Evolutionary conservation across 2,797 vertebrate genomes (phyloP).

Genomic region (Molossus alvarezi): DNA sequence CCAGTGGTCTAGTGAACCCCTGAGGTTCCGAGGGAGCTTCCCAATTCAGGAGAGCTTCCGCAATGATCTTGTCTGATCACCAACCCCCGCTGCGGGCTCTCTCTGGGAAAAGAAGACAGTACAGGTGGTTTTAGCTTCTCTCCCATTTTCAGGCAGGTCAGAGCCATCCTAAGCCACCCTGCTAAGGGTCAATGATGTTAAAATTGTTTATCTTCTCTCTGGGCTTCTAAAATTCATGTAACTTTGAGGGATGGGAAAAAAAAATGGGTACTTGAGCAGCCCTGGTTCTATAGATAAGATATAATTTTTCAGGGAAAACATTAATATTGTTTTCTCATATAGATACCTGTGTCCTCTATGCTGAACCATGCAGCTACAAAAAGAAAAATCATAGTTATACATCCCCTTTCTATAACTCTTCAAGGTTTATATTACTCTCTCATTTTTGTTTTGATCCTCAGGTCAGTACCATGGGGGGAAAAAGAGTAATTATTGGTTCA

Average conservation of each 20-base stretch:
- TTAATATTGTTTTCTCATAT: constrained; percentile 1
- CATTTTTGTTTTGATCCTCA: neutral
- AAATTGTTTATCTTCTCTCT: neutral
- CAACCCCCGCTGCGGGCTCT: fast-evolving
- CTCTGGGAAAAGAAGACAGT: neutral
- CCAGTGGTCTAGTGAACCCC: neutral
- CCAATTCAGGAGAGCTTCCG: neutral
- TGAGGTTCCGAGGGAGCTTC: fast-evolving
- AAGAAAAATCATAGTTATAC: neutral
- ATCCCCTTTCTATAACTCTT: neutral
- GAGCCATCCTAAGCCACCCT: neutral
- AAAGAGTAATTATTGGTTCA: neutral
- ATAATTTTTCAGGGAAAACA: neutral
- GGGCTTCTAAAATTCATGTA: neutral
- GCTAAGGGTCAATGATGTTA: neutral
- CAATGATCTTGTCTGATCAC: fast-evolving
- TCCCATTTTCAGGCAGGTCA: neutral
- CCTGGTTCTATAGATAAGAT: neutral
- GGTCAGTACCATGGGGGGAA: neutral
- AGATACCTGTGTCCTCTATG: neutral
- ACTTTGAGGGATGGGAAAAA: neutral
- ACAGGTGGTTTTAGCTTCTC: neutral
- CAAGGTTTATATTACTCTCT: neutral
- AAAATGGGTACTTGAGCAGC: neutral
- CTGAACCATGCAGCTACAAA: neutral